Evolutionary conservation across 1,140 invertebrate species (phyloP), one percentile per base, ranked within the genome.

Genomic region (Cataglyphis hispanica): DNA sequence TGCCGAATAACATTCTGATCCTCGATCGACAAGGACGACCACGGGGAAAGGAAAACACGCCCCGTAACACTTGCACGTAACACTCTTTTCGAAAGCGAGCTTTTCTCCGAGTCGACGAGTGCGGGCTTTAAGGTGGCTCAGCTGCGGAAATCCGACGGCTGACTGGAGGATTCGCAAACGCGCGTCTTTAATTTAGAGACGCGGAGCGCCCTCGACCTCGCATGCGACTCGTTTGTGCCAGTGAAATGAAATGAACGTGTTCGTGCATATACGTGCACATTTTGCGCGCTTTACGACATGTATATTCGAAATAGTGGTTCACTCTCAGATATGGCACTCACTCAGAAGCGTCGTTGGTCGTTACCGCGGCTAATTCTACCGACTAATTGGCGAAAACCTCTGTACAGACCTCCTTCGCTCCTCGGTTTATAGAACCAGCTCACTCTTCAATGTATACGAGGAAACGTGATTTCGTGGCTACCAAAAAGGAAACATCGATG

Each of bases 171-270:
- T 93, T 92, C 89, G 91, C 92, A 93, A 92, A 91, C 91, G 92
- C 90, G 93, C 93, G 94, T 92, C 93, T 94, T 94, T 94, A 94
- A 94, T 94, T 94, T 94, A 93, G 93, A 94, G 92, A 81, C 92
- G 91, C 92, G 89, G 86, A 92, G 90, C 93, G 92, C 93, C 92
- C 93, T 94, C 93, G 93, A 94, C 92, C 93, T 93, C 92, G 90
- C 91, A 87, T 87, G 87, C 64, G 58, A 58, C 31, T 69, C 61
- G 60, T 84, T 72, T 66, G 60, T 60, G 83, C 50, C 67, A 11
- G 78, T 43, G 53, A 16, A 64, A 50, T 25, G 11, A 37, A 56
- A n/a, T 3, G 40, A 46, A 37, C 50, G n/a, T 37, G 6, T 27
- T 27, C 53, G 64, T 63, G 6, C 27, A n/a, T 75, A 3, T 34